Evolutionary conservation across 2,113 vertebrate genomes (phyloP), one percentile per base, ranked within the genome.

Genomic region (Andinoacara biseriatus): DNA sequence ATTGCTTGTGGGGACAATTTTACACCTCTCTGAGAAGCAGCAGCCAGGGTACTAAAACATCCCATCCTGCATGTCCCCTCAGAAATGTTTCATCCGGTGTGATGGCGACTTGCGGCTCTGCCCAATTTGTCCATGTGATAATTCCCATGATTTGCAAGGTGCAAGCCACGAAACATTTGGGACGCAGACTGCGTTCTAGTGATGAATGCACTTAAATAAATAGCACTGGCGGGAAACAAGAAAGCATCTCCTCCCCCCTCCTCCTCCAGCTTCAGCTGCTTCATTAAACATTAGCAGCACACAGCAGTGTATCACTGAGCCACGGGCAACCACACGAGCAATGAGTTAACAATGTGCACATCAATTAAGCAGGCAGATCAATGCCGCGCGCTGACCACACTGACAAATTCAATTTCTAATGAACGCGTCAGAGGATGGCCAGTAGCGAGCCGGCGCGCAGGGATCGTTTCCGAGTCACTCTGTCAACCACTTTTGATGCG

Each of bases 1-100:
- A 84, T 80, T 74, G 83, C 88, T 92, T 62, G 58, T 78, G 79
- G 87, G 82, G 86, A 87, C 84, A 85, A 90, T 92, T 90, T 87
- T 90, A 86, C 87, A 93, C 86, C 88, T 88, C 88, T 83, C 89
- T 82, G 80, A 88, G 62, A 88, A 84, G 43, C 14, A 10, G 72
- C 75, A 77, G 67, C 74, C 74, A 58, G 38, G 31, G 56, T 1
- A 40, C 58, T 84, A 60, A 82, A 87, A 43, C 60, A 80, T 78
- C 58, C 60, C 63, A 38, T 3, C 58, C 74, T 54, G 49, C 76
- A 76, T 79, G 65, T 78, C 49, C 40, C 26, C 76, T 22, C 65
- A 31, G 13, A 82, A 57, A 62, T 5, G 2, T 74, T 76, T 7
- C 4, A 38, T 49, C 49, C 24, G 2, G 11, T 56, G 13, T 7